These are phyloP conservation scores for Gnathonemus echidnorhynchus DNA, from an alignment of 2,113 vertebrate species.

Conservation along the genomic window DNA sequence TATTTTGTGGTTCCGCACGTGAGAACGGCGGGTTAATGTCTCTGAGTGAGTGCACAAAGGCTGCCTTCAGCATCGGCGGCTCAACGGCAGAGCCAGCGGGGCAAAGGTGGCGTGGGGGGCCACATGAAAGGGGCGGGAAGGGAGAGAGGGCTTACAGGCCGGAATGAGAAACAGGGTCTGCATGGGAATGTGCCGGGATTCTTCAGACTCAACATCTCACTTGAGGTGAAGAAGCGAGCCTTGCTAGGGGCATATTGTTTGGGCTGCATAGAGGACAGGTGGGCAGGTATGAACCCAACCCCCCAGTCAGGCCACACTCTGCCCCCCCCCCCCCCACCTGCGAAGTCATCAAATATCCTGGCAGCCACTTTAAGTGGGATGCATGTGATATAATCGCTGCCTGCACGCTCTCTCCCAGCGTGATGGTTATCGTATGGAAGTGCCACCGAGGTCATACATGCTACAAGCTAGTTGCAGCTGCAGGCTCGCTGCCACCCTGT, in stretches of 20 bases:
- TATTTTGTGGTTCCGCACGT: conserved; percentile 56
- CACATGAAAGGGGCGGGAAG: not conserved
- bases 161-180: not conserved
- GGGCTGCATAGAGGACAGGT: not conserved
- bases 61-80: conserved; percentile 59
- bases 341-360: conserved; percentile 33
- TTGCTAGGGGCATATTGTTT: not conserved
- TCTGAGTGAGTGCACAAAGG: conserved; percentile 63
- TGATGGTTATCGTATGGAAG: conserved; percentile 62
- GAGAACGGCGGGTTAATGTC: conserved; percentile 60
- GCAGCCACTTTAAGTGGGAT: conserved; percentile 47
- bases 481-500: not conserved
- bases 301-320: not conserved
- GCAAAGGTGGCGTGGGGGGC: not conserved
- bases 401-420: conserved; percentile 52
- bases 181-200: not conserved
- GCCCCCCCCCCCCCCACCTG: not conserved
- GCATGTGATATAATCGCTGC: conserved; percentile 49
- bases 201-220: not conserved
- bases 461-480: not conserved
- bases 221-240: not conserved
- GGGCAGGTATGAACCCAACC: not conserved
- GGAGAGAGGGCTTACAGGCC: not conserved
- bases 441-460: conserved; percentile 49
- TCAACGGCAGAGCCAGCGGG: conserved; percentile 40